Base-by-base conservation (phyloP, 2,113 vertebrate species). In the Mola mola region DNA sequence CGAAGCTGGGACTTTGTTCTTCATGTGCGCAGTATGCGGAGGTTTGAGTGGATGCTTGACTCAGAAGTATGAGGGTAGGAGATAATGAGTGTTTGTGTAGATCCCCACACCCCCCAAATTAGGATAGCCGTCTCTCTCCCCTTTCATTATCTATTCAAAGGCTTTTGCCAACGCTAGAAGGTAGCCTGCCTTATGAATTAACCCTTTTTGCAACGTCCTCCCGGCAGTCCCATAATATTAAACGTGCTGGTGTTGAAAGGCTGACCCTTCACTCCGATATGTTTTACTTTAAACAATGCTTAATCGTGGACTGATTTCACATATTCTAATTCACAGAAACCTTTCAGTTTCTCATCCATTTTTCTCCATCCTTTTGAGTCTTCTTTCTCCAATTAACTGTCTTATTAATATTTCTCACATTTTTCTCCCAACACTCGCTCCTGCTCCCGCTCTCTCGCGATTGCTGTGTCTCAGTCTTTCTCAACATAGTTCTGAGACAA, bases 141-240 rank as follows among this genome's bases (percentile, higher is more conserved):
- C 80, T 92, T 91, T 90, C 89, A 92, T 88, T 77, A 78, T 75
- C 66, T 83, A 81, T 90, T 91, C 87, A 92, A 90, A 77, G 47
- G 85, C 88, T 68, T 49, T 90, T 82, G 84, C 87, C 89, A 86
- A 86, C 79, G 64, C 71, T 78, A 82, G 68, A 73, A 76, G 83
- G 85, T 10, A 7, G 17, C 79, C 78, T 21, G 11, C 42, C 37
- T 72, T 28, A 24, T 21, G 25, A 37, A n/a, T 66, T 53, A 65
- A 34, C 24, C 22, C 19, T 38, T 36, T 58, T 66, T 42, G 20
- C 16, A 25, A 53, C 53, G 42, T 44, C 33, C 34, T 31, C 44
- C 53, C 42, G 33, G 5, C 53, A 53, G 29, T 29, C 19, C 4
- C 9, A 47, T 52, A 13, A 78, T 36, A 24, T 29, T 48, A 13